Conservation (phyloP, 2,888 invertebrate species). For the Ochropacha duplaris region DNA sequence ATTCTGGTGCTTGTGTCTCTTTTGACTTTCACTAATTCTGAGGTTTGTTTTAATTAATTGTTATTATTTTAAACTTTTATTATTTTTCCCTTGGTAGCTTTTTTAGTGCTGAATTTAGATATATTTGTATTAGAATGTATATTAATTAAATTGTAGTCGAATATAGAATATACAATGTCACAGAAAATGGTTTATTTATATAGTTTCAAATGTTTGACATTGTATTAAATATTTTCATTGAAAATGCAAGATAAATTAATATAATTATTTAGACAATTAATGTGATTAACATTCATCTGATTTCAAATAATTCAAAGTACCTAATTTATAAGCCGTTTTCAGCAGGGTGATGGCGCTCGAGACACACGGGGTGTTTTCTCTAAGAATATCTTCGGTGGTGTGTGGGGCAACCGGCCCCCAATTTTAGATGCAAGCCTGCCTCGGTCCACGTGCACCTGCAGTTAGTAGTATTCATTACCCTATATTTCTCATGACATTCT, state of each 20-base stretch:
- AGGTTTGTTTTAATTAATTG: slow-evolving; percentile 58
- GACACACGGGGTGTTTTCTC: slow-evolving; percentile 58
- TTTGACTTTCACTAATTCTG: slow-evolving; percentile 60
- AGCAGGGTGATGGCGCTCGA: slow-evolving; percentile 50
- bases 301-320: neutral
- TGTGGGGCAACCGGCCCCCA: slow-evolving; percentile 87
- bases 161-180: too few species aligned
- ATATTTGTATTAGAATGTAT: too few species aligned
- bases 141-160: too few species aligned
- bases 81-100: slow-evolving; percentile 1
- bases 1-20: slow-evolving; percentile 59
- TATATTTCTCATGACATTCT: neutral
- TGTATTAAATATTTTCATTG: too few species aligned
- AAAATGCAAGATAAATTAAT: too few species aligned
- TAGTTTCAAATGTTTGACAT: too few species aligned
- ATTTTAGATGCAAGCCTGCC: slow-evolving; percentile 73
- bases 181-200: too few species aligned
- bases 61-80: slow-evolving; percentile 14
- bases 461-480: slow-evolving; percentile 77
- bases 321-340: slow-evolving; percentile 9
- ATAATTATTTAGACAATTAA: too few species aligned
- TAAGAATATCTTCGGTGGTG: slow-evolving; percentile 83
- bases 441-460: slow-evolving; percentile 84
- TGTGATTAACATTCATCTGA: too few species aligned
- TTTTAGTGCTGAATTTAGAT: too few species aligned